Evolutionary conservation across 2,113 vertebrate genomes (phyloP), one percentile per base, ranked within the genome.

Genomic region (Crocuta crocuta): DNA sequence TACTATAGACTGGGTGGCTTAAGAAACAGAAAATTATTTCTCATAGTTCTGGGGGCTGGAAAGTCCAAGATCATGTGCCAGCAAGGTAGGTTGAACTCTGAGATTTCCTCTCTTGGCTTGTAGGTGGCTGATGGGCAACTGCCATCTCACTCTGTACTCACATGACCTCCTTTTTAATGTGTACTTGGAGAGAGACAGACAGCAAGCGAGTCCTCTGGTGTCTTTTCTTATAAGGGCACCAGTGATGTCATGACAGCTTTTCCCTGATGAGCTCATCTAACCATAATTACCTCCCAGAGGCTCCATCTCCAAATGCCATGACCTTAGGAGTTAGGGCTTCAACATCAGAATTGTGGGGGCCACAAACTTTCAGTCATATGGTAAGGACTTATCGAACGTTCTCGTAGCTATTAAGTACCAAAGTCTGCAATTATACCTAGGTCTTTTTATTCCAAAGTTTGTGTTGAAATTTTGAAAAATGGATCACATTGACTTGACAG

Each of bases 401-500:
- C 61, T 87, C 61, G 39, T 76, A 92, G 66, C 31, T 95, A 24
- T 43, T 68, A 86, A 86, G n/a, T 61, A 4, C 43, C 33, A 86
- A 21, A 48, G 2, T 19, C 79, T 94, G 61, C 13, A 58, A 80
- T 79, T 63, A 91, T 74, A 79, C 50, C 26, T 33, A 82, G 4
- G 21, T 86, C 50, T 80, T 80, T 71, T 70, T 28, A 33, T 39
- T 88, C 63, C 43, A 84, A 74, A 94, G 61, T 74, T 82, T 95
- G 8, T 45, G 45, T 74, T 80, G 53, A 96, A 73, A 65, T 82
- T 93, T 97, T 87, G 70, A 81, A 95, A 96, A 93, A 33, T 21
- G 31, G 50, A 85, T 65, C 53, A 61, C 28, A 91, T 33, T 48
- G 12, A 53, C 48, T 80, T 76, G 71, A 91, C 35, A 63, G n/a